These are phyloP conservation scores for Melolontha melolontha DNA, from an alignment of 2,888 invertebrate genomes.

Conservation along the genomic window DNA sequence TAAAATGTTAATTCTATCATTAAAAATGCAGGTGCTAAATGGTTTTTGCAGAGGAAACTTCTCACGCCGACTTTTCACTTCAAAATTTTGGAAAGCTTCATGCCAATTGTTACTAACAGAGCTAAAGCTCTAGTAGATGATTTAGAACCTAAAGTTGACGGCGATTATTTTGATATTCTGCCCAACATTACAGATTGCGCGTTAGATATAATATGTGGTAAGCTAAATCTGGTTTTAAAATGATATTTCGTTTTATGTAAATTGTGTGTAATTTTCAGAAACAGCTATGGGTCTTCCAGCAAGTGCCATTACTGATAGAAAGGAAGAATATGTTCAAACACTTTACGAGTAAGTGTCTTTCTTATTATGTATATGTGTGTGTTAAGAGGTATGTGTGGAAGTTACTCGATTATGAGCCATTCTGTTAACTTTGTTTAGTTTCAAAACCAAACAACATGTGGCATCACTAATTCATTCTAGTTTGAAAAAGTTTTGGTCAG, in stretches of 20 bases:
- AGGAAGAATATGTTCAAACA: slow-evolving; percentile 27
- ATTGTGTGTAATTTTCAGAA: slow-evolving; percentile 15
- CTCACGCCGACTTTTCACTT: slow-evolving; percentile 59
- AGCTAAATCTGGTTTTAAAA: slow-evolving; percentile 13
- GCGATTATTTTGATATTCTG: slow-evolving; percentile 56
- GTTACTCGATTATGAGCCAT: too few relatives aligned
- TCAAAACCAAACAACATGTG: too few relatives aligned
- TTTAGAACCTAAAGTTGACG: slow-evolving; percentile 49
- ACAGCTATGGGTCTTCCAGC: slow-evolving; percentile 38
- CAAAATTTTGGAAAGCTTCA: slow-evolving; percentile 55
- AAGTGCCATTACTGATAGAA: slow-evolving; percentile 2
- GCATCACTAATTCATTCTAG: too few relatives aligned
- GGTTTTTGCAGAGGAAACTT: slow-evolving; percentile 54
- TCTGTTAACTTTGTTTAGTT: too few relatives aligned
- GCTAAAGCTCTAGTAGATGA: slow-evolving; percentile 50
- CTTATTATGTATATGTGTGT: too few relatives aligned
- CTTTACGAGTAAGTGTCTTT: slow-evolving; percentile 19
- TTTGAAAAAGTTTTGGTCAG: too few relatives aligned
- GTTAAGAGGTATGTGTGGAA: too few relatives aligned
- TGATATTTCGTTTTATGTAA: too few relatives aligned
- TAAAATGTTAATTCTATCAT: background rate
- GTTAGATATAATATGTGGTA: slow-evolving; percentile 59
- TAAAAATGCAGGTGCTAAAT: slow-evolving; percentile 48
- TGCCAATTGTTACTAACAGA: slow-evolving; percentile 55
- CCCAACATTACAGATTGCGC: slow-evolving; percentile 56